Evolutionary conservation across 2,888 invertebrate genomes (phyloP), one percentile per base, ranked within the genome.

Genomic region (Ecdyonurus torrentis): DNA sequence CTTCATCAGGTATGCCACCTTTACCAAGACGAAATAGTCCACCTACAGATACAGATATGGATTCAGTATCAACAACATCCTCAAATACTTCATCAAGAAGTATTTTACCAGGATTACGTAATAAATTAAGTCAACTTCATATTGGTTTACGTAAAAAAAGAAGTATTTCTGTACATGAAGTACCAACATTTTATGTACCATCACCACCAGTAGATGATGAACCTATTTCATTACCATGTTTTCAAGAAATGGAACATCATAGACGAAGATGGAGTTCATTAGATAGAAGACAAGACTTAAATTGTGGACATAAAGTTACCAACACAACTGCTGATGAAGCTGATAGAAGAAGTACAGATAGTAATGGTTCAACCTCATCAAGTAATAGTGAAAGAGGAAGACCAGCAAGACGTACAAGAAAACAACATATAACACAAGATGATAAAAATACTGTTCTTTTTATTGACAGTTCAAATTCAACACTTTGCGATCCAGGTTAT

Each of bases 141-240:
- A 84, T 84, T 15, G 86, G 86, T 0, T 74, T 86, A 64, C 76
- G 86, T 59, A 81, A 79, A 69, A 76, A 85, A 62, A 77, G 86
- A 67, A 84, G 86, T 1, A 71, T 86, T 24, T 86, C 85, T 61
- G 86, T 86, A 15, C 84, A 85, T 68, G 86, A 86, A 69, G 83
- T 85, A 18, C 63, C 78, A 84, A 83, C 81, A 3, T 87, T 87
- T 71, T 87, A 87, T 72, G 86, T 87, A 25, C 87, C 87, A 63
- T 83, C 84, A 71, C 81, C 81, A 2, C 63, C 66, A 61, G 63
- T 59, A 1, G 63, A 59, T 2, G 63, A 59, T 2, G 60, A 55
- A 7, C 58, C 63, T n/a, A 25, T 60, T 1, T 58, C 61, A 23
- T 60, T 59, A 19, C 63, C 63, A 15, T 59, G 53, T 53, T 22